Evolutionary conservation across 1,140 invertebrate genomes (phyloP), one percentile per base, ranked within the genome.

Genomic region (Leptestheria dahalacensis): DNA sequence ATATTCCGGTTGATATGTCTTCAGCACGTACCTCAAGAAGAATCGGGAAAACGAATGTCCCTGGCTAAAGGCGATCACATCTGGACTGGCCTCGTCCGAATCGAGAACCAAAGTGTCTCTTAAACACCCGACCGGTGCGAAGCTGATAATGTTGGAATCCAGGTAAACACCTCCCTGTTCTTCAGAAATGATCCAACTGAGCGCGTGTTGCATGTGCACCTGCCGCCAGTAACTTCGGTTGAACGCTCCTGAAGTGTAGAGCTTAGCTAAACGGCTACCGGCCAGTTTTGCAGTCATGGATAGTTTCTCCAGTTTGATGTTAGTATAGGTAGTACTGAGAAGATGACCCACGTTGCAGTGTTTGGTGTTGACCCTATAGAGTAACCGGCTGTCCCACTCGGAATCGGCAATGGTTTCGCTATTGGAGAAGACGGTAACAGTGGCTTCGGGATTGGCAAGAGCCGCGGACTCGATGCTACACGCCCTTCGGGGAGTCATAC

Each of bases 401-500:
- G n/a, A n/a, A 41, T 69, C 68, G 23, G 61, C 66, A 71, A 47
- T 63, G 70, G 0, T 67, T 71, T 0, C 76, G 9, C 21, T 58
- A 15, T 48, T 24, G 64, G 77, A 78, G 2, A 59, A 57, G 18
- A 82, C 62, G 62, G 77, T 80, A 0, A 83, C 70, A 23, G 72
- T 70, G 54, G 71, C 74, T 51, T 73, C 70, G 11, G 80, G 79
- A 70, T 84, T 81, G 65, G 77, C 70, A 33, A 69, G 65, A 1
- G 81, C 82, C 0, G 82, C 80, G 0, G 81, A 82, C 71, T 84
- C 82, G 1, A 84, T 75, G 0, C 81, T 79, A 64, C 82, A 84
- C 0, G 81, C 81, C 64, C 83, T 78, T 18, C 82, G 69, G 0
- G 75, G 60, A 25, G 68, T 76, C 23, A 82, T 63, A 10, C 68